A percentile compares a stretch with the other conserved stretches of the same genome.
Conservation (phyloP, 2,888 invertebrate genomes). For the Polietes domitor region DNA sequence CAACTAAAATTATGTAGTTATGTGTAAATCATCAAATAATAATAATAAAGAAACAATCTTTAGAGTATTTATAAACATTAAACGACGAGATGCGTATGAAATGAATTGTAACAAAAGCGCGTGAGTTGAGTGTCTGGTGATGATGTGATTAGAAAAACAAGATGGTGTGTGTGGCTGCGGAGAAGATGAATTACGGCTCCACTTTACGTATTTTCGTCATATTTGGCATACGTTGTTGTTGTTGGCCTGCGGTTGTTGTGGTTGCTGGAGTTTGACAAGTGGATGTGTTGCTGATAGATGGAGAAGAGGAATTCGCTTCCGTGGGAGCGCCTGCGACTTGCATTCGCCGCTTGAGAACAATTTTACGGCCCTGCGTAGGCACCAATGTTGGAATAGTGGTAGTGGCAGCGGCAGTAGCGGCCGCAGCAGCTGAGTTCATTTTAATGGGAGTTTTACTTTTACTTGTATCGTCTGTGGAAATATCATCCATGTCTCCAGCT, state of each 20-base stretch:
- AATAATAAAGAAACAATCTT: slow-evolving; percentile 17
- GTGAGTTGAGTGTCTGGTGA: neutral
- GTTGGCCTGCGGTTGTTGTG: slow-evolving; percentile 43
- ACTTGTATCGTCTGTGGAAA: slow-evolving; percentile 72
- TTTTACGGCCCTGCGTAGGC: slow-evolving; percentile 72
- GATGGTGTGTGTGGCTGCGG: neutral
- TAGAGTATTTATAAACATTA: slow-evolving; percentile 17
- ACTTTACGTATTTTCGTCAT: slow-evolving; percentile 74
- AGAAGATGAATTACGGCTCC: slow-evolving; percentile 69
- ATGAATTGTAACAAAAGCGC: neutral
- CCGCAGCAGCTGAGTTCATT: slow-evolving; percentile 59
- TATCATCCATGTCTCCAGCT: slow-evolving; percentile 71
- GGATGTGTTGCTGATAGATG: slow-evolving; percentile 43
- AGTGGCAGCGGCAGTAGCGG: no score
- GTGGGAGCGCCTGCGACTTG: slow-evolving; percentile 69
- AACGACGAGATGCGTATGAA: neutral
- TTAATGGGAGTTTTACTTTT: slow-evolving; percentile 70
- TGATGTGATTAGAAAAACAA: slow-evolving; percentile 6
- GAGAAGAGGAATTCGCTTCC: slow-evolving; percentile 52
- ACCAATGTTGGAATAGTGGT: slow-evolving; percentile 68
- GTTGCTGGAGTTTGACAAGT: slow-evolving; percentile 43
- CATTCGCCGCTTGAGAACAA: slow-evolving; percentile 77
- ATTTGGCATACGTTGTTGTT: slow-evolving; percentile 39
- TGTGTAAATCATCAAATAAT: slow-evolving; percentile 9
- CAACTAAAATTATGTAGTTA: neutral